Conservation (phyloP, 64 coral and sea anemone genomes). For the Dendrophyllia cribrosa region DNA sequence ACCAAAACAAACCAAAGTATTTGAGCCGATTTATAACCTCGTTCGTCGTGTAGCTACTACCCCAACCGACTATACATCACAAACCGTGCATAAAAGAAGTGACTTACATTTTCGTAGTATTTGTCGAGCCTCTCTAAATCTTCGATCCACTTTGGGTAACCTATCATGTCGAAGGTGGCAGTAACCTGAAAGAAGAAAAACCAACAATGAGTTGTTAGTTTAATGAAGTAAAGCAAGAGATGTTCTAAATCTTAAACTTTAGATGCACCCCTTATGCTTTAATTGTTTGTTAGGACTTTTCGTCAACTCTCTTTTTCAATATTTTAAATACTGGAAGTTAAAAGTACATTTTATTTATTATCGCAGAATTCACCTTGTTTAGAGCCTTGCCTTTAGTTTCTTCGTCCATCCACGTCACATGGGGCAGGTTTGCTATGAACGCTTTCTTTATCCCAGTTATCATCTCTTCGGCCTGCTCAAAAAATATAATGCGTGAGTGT, state of each 20-base stretch:
- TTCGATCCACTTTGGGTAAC: constrained; percentile 93
- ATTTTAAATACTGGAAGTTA: too few relatives aligned
- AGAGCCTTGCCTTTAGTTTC: constrained; percentile 77
- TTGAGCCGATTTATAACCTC: too few relatives aligned
- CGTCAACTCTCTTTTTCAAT: too few relatives aligned
- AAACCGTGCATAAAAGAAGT: neutral
- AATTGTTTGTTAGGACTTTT: too few relatives aligned
- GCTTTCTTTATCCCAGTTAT: constrained; percentile 79
- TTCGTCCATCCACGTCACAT: constrained; percentile 94
- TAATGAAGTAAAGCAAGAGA: too few relatives aligned
- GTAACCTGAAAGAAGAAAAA: constrained; percentile 55
- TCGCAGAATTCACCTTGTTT: constrained; percentile 67
- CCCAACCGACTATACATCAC: too few relatives aligned
- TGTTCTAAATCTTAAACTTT: too few relatives aligned
- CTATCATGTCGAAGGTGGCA: constrained; percentile 93
- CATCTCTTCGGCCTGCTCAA: constrained; percentile 82
- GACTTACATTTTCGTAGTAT: constrained; percentile 95
- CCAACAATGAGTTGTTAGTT: too few relatives aligned
- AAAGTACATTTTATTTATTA: too few relatives aligned
- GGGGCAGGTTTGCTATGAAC: constrained; percentile 77
- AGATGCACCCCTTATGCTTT: too few relatives aligned
- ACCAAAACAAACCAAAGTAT: too few relatives aligned
- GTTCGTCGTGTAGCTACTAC: too few relatives aligned
- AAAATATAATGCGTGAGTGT: neutral
- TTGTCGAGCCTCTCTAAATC: constrained; percentile 75